phyloP scores from a whole-genome alignment of 2,797 vertebrate species.

The Loriculus beryllinus region DNA sequence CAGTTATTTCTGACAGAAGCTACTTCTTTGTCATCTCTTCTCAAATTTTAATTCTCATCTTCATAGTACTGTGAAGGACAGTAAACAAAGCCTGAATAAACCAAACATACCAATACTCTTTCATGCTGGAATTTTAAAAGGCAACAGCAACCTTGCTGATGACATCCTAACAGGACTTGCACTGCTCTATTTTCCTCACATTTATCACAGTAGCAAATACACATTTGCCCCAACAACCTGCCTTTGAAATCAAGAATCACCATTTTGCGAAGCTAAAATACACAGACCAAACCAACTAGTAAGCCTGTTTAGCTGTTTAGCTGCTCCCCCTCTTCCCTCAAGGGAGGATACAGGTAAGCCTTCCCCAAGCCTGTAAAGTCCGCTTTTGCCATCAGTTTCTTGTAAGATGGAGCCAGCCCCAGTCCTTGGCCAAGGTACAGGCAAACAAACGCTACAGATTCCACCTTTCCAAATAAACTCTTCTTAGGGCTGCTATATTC shows the following conservation, averaged over 20 bases:
- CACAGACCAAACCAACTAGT: neutral
- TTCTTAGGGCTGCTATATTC: neutral
- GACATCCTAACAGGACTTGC: neutral
- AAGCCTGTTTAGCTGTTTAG: neutral
- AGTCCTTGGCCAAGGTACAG: neutral
- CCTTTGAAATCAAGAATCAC: neutral
- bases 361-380: neutral
- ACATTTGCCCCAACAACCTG: neutral
- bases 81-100: neutral
- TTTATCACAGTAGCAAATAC: neutral
- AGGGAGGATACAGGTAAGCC: neutral
- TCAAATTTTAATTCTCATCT: neutral
- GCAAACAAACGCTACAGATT: neutral
- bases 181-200: neutral
- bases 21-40: neutral
- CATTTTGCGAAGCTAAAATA: neutral
- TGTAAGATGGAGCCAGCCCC: neutral
- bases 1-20: neutral
- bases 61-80: neutral
- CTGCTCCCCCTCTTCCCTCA: neutral
- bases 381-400: neutral
- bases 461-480: neutral
- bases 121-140: neutral
- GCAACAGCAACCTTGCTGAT: neutral
- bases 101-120: neutral